Evolutionary conservation across 1,140 invertebrate genomes (phyloP), one percentile per base, ranked within the genome.

Genomic region (Anastrepha ludens): DNA sequence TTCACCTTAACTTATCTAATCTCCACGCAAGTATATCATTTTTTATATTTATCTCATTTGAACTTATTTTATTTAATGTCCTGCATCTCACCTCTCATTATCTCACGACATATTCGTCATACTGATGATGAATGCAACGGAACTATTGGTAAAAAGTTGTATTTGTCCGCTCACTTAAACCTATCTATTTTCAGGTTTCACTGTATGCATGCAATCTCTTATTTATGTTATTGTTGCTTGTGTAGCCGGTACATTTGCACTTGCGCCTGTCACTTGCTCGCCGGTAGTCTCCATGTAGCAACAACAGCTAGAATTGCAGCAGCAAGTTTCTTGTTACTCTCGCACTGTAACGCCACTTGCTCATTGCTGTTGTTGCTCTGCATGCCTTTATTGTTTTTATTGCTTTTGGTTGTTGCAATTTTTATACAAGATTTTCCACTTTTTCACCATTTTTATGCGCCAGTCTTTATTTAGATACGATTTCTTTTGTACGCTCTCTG

Each of bases 251-350:
- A 20, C 74, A 81, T 47, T 55, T 81, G 74, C 47, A 81, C 74
- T 81, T 81, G 50, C 47, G 74, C 39, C 74, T 55, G 74, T 55
- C 50, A 55, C 74, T 81, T 20, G 74, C 74, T 81, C 55, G 74
- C 47, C 47, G 74, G 74, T 81, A 55, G 74, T 81, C 9, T 20
- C 3, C 5, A 20, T 29, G 15, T 11, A 20, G 1, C 13, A 74
- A 47, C 15, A 74, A 74, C 44, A 74, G 47, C 0, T 11, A 41
- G 1, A 41, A 5, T 15, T 4, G 7, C 70, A 47, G 15, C 44
- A 74, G 3, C 74, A 20, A 50, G 74, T 67, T 55, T 78, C 74
- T 58, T 55, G 74, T 81, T 55, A 58, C n/a, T 81, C 74, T 81
- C n/a, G 47, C 44, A 3, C 8, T 41, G 13, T 5, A 74, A 74